phyloP scores from a whole-genome alignment of 2,113 vertebrate species.

The Phrynocephalus versicolor region DNA sequence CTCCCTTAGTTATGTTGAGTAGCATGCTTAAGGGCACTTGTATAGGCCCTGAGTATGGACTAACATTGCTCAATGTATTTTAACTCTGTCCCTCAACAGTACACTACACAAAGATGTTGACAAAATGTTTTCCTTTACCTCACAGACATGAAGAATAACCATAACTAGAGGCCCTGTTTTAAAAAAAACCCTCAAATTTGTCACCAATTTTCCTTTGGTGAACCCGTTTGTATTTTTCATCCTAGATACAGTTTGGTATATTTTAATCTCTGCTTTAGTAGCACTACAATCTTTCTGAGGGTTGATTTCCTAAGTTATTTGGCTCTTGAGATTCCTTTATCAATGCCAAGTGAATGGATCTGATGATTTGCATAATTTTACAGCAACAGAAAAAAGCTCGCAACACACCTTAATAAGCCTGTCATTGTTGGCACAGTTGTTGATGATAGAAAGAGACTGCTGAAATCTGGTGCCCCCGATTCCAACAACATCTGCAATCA shows the following conservation, averaged over 20 bases:
- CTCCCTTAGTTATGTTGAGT: too few species aligned
- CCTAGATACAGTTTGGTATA: neutral
- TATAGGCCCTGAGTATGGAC: too few species aligned
- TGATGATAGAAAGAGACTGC: constrained; percentile 97
- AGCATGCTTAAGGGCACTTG: too few species aligned
- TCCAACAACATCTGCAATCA: constrained; percentile 97
- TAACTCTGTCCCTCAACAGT: neutral
- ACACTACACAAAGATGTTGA: neutral
- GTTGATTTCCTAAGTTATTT: neutral
- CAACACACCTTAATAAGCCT: constrained; percentile 88
- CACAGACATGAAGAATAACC: neutral
- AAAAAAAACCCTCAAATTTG: neutral
- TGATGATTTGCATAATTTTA: neutral
- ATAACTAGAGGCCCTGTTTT: neutral
- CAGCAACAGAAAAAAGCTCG: constrained; percentile 11
- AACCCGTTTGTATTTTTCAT: neutral
- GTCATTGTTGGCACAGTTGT: constrained; percentile 98
- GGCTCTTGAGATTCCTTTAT: neutral
- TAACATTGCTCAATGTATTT: neutral
- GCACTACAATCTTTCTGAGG: neutral
- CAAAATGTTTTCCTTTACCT: neutral
- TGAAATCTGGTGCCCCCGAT: constrained; percentile 98
- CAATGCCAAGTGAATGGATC: neutral
- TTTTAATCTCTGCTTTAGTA: neutral
- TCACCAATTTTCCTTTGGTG: neutral